A percentile compares a stretch with the other conserved stretches of the same genome.
phyloP scores from a whole-genome alignment of 2,888 invertebrate genomes.

The Meandrusa payeni region DNA sequence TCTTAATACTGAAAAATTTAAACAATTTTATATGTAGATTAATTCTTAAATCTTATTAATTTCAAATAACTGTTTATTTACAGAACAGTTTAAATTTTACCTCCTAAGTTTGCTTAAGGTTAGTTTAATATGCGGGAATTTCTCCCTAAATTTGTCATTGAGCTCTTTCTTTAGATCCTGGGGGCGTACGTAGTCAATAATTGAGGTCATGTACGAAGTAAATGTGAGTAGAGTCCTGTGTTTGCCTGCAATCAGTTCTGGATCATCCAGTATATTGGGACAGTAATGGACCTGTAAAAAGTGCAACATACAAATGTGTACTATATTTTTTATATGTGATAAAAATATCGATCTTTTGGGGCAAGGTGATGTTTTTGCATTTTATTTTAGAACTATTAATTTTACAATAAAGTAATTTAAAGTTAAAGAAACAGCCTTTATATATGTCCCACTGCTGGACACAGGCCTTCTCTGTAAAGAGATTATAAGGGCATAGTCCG shows the following conservation, averaged over 20 bases:
- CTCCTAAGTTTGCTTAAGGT: slow-evolving; percentile 97
- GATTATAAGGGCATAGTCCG: too few species aligned
- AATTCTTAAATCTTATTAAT: too few species aligned
- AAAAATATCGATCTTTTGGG: neutral
- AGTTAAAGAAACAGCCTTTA: too few species aligned
- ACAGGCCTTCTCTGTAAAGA: too few species aligned
- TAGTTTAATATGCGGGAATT: slow-evolving; percentile 96
- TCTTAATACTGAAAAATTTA: slow-evolving; percentile 87
- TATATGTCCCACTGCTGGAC: too few species aligned
- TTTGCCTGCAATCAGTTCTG: slow-evolving; percentile 93
- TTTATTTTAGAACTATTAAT: too few species aligned
- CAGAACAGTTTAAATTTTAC: slow-evolving; percentile 68
- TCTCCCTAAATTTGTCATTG: slow-evolving; percentile 97
- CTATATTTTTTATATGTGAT: neutral
- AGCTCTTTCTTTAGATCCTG: slow-evolving; percentile 97
- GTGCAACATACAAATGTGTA: neutral
- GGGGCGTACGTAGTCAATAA: slow-evolving; percentile 97
- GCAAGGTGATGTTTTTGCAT: too few species aligned
- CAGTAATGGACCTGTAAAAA: slow-evolving; percentile 83
- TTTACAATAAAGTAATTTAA: too few species aligned
- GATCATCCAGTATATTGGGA: slow-evolving; percentile 95
- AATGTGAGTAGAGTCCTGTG: slow-evolving; percentile 93
- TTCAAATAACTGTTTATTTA: too few species aligned
- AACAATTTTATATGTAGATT: too few species aligned
- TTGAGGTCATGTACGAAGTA: slow-evolving; percentile 95